Conservation (phyloP, 2,797 vertebrate species). For the Cichlasoma orientale region DNA sequence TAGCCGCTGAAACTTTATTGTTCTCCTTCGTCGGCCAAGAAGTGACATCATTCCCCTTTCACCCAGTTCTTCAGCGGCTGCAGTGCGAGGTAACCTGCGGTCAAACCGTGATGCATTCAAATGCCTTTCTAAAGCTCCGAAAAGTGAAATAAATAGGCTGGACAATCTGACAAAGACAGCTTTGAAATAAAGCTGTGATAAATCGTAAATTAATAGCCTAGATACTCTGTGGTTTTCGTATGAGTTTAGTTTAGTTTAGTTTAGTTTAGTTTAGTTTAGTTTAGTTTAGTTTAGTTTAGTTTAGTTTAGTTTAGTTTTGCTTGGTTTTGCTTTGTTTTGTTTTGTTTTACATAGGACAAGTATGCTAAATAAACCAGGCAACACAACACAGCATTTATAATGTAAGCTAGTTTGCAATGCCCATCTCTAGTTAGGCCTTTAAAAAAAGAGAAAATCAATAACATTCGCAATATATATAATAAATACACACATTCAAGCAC, state of each 20-base stretch:
- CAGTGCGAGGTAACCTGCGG: constrained; percentile 72
- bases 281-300: too few relatives aligned
- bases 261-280: too few relatives aligned
- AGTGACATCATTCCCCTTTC: constrained; percentile 81
- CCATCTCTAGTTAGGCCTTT: neutral
- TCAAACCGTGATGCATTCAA: constrained; percentile 60
- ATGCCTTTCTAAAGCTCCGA: neutral
- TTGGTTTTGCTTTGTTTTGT: too few relatives aligned
- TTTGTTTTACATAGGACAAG: too few relatives aligned
- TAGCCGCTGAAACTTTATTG: constrained; percentile 5
- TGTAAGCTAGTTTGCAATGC: too few relatives aligned
- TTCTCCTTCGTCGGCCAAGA: constrained; percentile 44
- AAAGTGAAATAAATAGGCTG: accelerated
- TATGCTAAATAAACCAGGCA: too few relatives aligned
- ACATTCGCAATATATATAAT: neutral
- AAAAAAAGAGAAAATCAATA: neutral
- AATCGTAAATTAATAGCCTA: too few relatives aligned
- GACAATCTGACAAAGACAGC: neutral
- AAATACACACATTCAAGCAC: neutral
- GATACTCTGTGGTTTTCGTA: too few relatives aligned
- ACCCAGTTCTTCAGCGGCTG: constrained; percentile 72
- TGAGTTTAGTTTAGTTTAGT: too few relatives aligned
- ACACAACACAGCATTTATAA: too few relatives aligned
- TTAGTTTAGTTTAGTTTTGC: too few relatives aligned
- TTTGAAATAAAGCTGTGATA: neutral